A percentile compares a stretch with the other conserved stretches of the same genome.
phyloP scores from a whole-genome alignment of 2,888 invertebrate species.

The Mylabris sibirica region DNA sequence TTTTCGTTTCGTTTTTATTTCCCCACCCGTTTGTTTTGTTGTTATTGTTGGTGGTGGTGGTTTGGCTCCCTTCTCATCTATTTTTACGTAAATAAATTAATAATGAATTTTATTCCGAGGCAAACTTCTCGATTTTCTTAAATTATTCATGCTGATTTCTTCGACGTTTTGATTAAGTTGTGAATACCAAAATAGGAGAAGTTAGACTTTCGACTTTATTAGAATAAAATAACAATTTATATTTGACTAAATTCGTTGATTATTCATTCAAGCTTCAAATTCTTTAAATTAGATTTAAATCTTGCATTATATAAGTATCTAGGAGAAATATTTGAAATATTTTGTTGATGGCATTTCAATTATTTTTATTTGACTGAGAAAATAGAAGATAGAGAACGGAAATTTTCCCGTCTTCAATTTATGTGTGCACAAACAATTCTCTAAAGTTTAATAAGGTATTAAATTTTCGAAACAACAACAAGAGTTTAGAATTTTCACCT shows the following conservation, averaged over 20 bases:
- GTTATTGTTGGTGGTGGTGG: not conserved
- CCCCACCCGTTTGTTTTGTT: not conserved
- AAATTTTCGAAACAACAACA: conserved; percentile 29
- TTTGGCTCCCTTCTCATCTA: not conserved
- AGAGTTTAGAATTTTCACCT: conserved; percentile 5
- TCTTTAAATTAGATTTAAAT: conserved; percentile 6
- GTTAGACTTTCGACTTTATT: conserved; percentile 8
- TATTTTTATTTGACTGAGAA: not conserved
- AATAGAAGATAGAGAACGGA: conserved; percentile 10
- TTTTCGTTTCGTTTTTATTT: not conserved
- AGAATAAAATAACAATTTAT: conserved; percentile 14
- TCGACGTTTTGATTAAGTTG: conserved; percentile 10
- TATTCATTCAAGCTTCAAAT: not conserved
- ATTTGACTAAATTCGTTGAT: conserved; percentile 1
- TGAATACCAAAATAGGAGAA: conserved; percentile 10
- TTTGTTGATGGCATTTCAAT: conserved; percentile 4
- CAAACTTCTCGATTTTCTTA: not conserved
- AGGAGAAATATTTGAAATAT: not conserved
- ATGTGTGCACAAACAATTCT: conserved; percentile 30
- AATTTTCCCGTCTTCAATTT: conserved; percentile 23
- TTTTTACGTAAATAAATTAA: conserved; percentile 8
- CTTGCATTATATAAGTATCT: not conserved
- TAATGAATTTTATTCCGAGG: not conserved
- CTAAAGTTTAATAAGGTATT: conserved; percentile 32
- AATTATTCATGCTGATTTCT: conserved; percentile 13